Base-by-base conservation (phyloP, 2,113 vertebrate species). In the Ophiodon elongatus region DNA sequence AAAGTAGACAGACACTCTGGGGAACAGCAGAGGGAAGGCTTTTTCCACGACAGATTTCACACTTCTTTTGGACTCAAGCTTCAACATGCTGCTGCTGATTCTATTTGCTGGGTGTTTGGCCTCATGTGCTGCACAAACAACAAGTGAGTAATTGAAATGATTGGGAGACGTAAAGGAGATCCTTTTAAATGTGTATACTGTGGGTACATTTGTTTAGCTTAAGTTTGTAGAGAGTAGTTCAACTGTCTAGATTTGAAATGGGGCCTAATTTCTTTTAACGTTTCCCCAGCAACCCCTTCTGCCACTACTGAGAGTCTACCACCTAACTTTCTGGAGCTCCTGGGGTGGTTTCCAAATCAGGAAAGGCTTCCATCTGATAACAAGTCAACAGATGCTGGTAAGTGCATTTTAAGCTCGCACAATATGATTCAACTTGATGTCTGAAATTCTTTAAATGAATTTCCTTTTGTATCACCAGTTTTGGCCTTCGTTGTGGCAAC, bases 21-120 rank as follows among this genome's bases (percentile, higher is more conserved):
- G 4, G 19, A 23, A 27, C 25, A 59, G 25, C 67, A 65, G 59
- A 19, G 23, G 27, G n/a, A 25, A 23, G 21, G 25, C 15, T 13
- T n/a, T 56, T 66, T 45, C 11, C 43, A 62, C 0, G 0, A 19
- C 54, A 33, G 9, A 65, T 33, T 65, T 63, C 3, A 1, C 52
- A n/a, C 21, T 41, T 31, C 35, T 23, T 64, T 4, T 25, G 66
- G 39, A 70, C n/a, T 21, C 31, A 63, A 57, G 5, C 47, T 45
- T 80, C 57, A 79, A 54, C 66, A 93, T 94, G 90, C 63, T 91
- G 69, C 83, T 79, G 25, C 66, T 91, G 43, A 41, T 91, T 25
- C 29, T 94, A 21, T 60, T 90, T 11, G 23, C 84, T 45, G 83
- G 74, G 25, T 88, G 65, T 82, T 54, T 91, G 81, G 35, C 80